Evolutionary conservation across 2,888 invertebrate genomes (phyloP).

Genomic region (Eurytoma californica): DNA sequence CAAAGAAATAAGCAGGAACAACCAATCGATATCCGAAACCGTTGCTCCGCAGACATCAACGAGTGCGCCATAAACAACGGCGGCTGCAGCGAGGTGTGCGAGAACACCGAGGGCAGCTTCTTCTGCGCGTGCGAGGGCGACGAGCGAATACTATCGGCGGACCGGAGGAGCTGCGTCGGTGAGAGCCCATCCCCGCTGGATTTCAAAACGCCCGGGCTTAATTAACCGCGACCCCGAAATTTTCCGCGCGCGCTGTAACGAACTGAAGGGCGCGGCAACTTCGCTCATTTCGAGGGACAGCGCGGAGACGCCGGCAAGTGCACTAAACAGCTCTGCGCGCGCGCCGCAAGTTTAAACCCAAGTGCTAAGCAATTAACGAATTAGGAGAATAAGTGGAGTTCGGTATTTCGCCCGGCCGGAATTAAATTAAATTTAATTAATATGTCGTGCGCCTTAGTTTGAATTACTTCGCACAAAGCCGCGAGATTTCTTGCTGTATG

Average conservation of each 20-base stretch:
- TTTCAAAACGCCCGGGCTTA: too few relatives aligned
- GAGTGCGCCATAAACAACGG: constrained; percentile 75
- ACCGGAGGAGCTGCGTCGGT: constrained; percentile 71
- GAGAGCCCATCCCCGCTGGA: constrained; percentile 48
- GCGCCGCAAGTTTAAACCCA: neutral
- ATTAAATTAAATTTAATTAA: constrained; percentile 19
- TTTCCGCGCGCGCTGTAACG: neutral
- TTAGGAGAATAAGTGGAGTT: constrained; percentile 20
- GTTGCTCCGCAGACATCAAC: constrained; percentile 65
- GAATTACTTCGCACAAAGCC: neutral
- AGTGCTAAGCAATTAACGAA: constrained; percentile 13
- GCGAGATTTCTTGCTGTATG: too few relatives aligned
- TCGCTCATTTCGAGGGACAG: too few relatives aligned
- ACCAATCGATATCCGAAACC: too few relatives aligned
- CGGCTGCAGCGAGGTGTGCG: constrained; percentile 79
- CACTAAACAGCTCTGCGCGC: constrained; percentile 20
- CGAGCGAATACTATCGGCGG: constrained; percentile 68
- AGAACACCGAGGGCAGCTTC: constrained; percentile 77
- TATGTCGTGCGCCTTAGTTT: neutral
- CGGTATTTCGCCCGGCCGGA: neutral
- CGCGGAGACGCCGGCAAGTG: constrained; percentile 12
- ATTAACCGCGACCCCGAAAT: neutral
- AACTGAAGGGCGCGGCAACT: too few relatives aligned
- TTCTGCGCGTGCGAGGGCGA: constrained; percentile 77
- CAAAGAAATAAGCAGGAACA: too few relatives aligned